phyloP scores from a whole-genome alignment of 2,113 vertebrate genomes.

The Columba livia region DNA sequence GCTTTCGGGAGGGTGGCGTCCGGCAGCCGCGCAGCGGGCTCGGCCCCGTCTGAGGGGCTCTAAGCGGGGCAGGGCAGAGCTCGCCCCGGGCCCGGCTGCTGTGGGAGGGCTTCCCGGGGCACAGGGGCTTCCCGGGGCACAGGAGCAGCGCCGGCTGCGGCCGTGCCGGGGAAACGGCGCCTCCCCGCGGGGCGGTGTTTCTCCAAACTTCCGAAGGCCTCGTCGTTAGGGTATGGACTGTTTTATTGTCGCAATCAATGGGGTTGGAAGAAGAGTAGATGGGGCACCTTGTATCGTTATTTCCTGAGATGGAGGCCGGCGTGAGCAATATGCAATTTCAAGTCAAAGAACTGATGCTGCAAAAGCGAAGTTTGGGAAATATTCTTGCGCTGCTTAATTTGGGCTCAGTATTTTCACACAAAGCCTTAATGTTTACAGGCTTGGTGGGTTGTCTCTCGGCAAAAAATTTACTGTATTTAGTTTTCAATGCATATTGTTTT shows the following conservation, averaged over 20 bases:
- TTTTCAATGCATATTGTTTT: background rate
- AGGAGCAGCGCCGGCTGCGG: background rate
- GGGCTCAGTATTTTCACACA: background rate
- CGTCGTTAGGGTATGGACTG: background rate
- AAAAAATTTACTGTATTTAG: background rate
- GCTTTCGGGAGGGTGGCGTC: too few relatives aligned
- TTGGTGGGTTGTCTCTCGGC: background rate
- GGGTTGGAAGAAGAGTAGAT: background rate
- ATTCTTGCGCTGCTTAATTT: background rate
- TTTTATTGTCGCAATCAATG: background rate
- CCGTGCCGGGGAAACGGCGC: background rate
- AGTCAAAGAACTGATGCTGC: background rate
- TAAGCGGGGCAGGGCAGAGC: background rate
- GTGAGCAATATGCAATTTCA: background rate
- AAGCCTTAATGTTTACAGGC: background rate
- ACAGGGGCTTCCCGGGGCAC: too few relatives aligned
- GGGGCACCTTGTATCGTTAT: background rate
- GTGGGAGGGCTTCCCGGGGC: background rate
- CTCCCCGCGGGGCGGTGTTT: background rate
- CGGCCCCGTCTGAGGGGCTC: background rate
- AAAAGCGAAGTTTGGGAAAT: background rate
- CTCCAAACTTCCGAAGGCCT: background rate
- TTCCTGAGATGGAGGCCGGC: background rate
- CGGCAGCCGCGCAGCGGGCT: background rate
- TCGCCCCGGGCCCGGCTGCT: too few relatives aligned